Base-by-base conservation (phyloP, 2,888 invertebrate genomes). In the Orthonychiurus folsomi region DNA sequence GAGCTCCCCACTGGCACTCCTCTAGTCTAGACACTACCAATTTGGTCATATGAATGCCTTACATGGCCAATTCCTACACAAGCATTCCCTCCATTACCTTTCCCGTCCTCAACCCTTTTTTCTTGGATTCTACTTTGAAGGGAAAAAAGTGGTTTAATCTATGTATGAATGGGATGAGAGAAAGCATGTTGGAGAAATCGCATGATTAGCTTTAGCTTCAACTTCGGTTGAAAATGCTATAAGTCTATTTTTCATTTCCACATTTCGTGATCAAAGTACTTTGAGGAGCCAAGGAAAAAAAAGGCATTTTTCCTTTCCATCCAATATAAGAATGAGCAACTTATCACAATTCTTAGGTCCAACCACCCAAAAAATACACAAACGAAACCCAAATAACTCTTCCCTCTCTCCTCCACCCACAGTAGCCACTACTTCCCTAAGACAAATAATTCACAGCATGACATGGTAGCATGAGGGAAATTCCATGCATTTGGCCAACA, bases 221-320 rank as follows among this genome's bases (percentile, higher is more conserved):
- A n/a, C 15, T 37, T 37, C 9, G 37, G 37, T 37, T 37, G 37
- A 37, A 37, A 37, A 37, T 37, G 37, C 37, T 5, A 37, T 37
- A 37, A 37, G 37, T 37, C 37, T 37, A 37, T 37, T 37, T 37
- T 37, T 37, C 37, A 37, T 37, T 37, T 37, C 37, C 37, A 37
- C 37, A 37, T 37, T 37, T 37, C 37, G 37, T 37, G 37, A 37
- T 37, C 37, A 37, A 37, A 37, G 37, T 37, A 37, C 37, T 37
- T 37, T 37, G 37, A 9, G 37, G 5, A n/a, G n/a, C n/a, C n/a
- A n/a, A n/a, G n/a, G n/a, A n/a, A n/a, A n/a, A n/a, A n/a, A n/a
- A n/a, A n/a, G n/a, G n/a, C n/a, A n/a, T 5, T 37, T 15, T 37
- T 37, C 15, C 37, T 37, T 15, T 37, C 37, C 37, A 37, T 37